Conservation (phyloP, 1,140 invertebrate genomes). For the Drosophila ohnishii region DNA sequence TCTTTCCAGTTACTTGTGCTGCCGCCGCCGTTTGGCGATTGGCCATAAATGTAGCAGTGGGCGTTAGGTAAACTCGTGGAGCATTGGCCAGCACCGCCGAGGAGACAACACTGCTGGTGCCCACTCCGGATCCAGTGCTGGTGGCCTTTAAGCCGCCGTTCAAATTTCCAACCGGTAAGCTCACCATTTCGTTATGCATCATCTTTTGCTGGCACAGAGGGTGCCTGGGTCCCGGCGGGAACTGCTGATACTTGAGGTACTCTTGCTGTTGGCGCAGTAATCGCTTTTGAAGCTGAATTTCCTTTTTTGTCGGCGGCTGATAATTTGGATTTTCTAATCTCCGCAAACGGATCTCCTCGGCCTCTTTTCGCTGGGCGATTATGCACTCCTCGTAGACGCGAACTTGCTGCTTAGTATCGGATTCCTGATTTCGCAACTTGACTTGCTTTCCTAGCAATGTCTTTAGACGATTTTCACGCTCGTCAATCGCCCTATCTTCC, state of each 20-base stretch:
- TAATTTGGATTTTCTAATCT: not conserved
- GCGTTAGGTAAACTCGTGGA: constrained; percentile 56
- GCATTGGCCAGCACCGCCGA: constrained; percentile 61
- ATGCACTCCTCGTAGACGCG: not conserved
- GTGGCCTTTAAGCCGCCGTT: constrained; percentile 65
- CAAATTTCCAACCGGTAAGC: constrained; percentile 70
- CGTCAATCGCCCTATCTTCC: not conserved
- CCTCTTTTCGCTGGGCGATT: rapidly evolving
- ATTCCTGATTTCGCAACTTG: not conserved
- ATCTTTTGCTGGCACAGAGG: constrained; percentile 16
- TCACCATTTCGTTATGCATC: constrained; percentile 82
- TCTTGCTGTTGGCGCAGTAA: constrained; percentile 6
- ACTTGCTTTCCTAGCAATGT: not conserved
- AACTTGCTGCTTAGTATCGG: not conserved
- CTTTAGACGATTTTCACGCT: not conserved
- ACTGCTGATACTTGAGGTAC: not conserved
- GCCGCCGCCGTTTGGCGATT: constrained; percentile 22
- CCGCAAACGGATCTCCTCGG: not conserved
- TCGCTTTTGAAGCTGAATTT: constrained; percentile 6
- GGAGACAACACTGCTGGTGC: constrained; percentile 40
- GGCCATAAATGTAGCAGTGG: constrained; percentile 52
- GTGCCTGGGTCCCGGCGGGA: not conserved
- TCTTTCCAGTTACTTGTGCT: constrained; percentile 12
- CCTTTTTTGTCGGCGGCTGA: not conserved
- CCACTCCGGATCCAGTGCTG: constrained; percentile 44